phyloP scores from a whole-genome alignment of 2,797 vertebrate species.

The Bryconaethiops microstoma region DNA sequence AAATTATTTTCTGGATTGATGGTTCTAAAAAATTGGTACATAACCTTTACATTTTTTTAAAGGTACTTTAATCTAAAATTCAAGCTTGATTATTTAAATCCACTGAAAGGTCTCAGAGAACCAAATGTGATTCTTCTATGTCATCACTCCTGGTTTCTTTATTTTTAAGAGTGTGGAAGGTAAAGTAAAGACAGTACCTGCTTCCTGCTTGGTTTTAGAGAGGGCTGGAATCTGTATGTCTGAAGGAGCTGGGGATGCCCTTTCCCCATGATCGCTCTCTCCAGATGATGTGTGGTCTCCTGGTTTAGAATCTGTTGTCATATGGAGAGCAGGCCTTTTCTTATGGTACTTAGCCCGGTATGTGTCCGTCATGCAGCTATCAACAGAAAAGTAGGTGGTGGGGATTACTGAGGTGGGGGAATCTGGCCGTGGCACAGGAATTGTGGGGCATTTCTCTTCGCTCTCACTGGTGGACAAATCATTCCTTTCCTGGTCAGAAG shows the following conservation, averaged over 20 bases:
- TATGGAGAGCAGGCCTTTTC: slow-evolving; percentile 78
- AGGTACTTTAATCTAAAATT: no score
- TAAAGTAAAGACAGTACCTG: slow-evolving; percentile 65
- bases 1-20: no score
- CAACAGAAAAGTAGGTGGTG: slow-evolving; percentile 95
- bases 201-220: slow-evolving; percentile 70
- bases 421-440: slow-evolving; percentile 53
- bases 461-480: slow-evolving; percentile 77
- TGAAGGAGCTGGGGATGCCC: slow-evolving; percentile 58
- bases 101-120: neutral
- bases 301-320: slow-evolving; percentile 63
- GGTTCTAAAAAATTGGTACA: neutral
- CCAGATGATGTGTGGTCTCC: slow-evolving; percentile 75
- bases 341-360: slow-evolving; percentile 94
- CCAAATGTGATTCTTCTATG: no score
- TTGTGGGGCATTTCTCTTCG: slow-evolving; percentile 69
- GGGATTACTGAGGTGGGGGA: slow-evolving; percentile 71
- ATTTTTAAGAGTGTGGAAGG: neutral
- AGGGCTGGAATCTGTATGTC: slow-evolving; percentile 65
- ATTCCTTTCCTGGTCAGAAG: slow-evolving; percentile 77
- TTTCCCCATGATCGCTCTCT: slow-evolving; percentile 73
- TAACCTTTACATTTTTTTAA: neutral
- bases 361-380: slow-evolving; percentile 96
- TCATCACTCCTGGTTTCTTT: neutral
- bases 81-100: neutral